Percentiles rank a stretch among this genome's conserved stretches.
Evolutionary conservation across 2,797 vertebrate species (phyloP).

Genomic region (Hephaestus fuliginosus): DNA sequence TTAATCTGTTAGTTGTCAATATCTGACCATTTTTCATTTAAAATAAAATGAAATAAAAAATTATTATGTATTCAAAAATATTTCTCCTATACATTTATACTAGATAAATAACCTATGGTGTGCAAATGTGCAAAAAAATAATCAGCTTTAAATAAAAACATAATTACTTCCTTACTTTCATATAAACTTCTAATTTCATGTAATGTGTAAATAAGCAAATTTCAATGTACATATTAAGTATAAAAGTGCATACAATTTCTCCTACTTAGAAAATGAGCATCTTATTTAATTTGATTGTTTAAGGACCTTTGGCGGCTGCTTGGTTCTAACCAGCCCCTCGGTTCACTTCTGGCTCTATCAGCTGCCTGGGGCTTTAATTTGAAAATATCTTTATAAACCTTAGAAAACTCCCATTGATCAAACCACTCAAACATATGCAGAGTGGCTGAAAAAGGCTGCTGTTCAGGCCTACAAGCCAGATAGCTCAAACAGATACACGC

Average conservation of each 20-base stretch:
- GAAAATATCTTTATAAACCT: constrained; percentile 11
- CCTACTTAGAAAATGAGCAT: not conserved
- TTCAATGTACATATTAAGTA: not conserved
- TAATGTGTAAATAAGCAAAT: constrained; percentile 1
- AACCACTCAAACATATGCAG: constrained; percentile 1
- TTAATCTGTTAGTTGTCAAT: not conserved
- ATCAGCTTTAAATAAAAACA: not conserved
- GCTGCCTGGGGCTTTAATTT: constrained; percentile 20
- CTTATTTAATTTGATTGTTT: not conserved
- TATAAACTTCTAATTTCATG: not conserved
- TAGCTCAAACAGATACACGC: not conserved
- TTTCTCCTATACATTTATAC: not conserved
- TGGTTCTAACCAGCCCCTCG: not conserved
- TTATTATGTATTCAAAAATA: not conserved
- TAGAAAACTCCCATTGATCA: not conserved
- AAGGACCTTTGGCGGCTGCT: not conserved
- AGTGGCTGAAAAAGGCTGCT: constrained; percentile 30
- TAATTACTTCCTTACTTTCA: not conserved
- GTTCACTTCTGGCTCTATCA: not conserved
- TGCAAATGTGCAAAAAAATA: not conserved
- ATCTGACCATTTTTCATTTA: not conserved
- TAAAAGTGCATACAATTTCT: not conserved
- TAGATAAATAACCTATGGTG: no score
- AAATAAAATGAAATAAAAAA: not conserved
- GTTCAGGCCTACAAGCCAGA: constrained; percentile 2